These are phyloP conservation scores for Eristalis arbustorum DNA, from an alignment of 2,888 invertebrate genomes.

Conservation along the genomic window DNA sequence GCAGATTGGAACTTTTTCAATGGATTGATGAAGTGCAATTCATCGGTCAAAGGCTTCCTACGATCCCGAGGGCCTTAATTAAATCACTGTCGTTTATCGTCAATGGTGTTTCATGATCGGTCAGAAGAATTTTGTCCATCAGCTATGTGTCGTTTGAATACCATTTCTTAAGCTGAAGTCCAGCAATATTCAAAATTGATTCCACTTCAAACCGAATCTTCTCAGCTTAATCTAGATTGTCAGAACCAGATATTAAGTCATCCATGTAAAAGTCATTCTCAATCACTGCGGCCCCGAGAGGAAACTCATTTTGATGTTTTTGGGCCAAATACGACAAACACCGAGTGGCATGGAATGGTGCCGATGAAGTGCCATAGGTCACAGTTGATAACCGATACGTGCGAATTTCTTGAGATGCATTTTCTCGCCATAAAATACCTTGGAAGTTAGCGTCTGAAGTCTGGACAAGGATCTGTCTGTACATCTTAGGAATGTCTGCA, in stretches of 20 bases:
- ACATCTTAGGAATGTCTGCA: slow-evolving; percentile 66
- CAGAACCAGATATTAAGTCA: slow-evolving; percentile 62
- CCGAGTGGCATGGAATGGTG: slow-evolving; percentile 54
- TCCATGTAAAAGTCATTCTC: slow-evolving; percentile 71
- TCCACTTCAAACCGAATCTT: slow-evolving; percentile 46
- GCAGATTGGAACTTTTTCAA: background rate
- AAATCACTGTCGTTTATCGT: slow-evolving; percentile 41
- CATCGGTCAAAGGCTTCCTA: background rate
- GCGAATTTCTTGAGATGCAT: slow-evolving; percentile 1
- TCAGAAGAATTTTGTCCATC: slow-evolving; percentile 23
- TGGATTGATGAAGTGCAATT: background rate
- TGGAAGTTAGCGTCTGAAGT: background rate
- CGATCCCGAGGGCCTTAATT: slow-evolving; percentile 45
- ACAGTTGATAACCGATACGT: slow-evolving; percentile 50
- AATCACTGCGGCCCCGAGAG: slow-evolving; percentile 60
- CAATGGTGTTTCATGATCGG: slow-evolving; percentile 14
- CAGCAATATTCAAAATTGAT: slow-evolving; percentile 29
- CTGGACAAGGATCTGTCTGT: slow-evolving; percentile 42
- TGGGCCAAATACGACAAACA: slow-evolving; percentile 27
- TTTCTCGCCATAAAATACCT: background rate
- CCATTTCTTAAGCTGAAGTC: slow-evolving; percentile 61
- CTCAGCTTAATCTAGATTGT: slow-evolving; percentile 45
- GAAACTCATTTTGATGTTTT: slow-evolving; percentile 46
- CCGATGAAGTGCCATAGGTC: slow-evolving; percentile 56
- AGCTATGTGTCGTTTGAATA: slow-evolving; percentile 36